Percentiles rank a stretch among this genome's conserved stretches.
phyloP scores from a whole-genome alignment of 2,113 vertebrate genomes.

The Dasypus novemcinctus region DNA sequence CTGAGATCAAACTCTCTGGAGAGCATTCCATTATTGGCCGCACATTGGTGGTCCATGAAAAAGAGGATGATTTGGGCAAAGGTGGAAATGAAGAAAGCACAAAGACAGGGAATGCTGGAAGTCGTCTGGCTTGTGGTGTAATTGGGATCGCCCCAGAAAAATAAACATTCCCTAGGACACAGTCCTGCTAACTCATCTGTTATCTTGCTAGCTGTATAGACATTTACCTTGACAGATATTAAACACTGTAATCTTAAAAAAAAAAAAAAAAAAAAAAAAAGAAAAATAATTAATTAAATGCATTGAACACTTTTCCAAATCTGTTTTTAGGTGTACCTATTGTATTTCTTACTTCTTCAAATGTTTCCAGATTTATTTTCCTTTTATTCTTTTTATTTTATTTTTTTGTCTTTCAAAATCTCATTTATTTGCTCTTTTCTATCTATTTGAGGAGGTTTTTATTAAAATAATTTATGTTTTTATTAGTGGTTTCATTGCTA shows the following conservation, averaged over 20 bases:
- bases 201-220: slow-evolving; percentile 49
- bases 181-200: slow-evolving; percentile 18
- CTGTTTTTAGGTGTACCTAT: background rate
- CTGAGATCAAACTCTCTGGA: slow-evolving; percentile 84
- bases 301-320: background rate
- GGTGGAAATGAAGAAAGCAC: slow-evolving; percentile 92
- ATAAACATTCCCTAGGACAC: slow-evolving; percentile 53
- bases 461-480: background rate
- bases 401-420: background rate
- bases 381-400: background rate
- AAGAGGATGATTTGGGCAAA: slow-evolving; percentile 93
- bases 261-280: no score
- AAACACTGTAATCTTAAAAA: slow-evolving; percentile 65
- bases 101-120: slow-evolving; percentile 94
- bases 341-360: background rate
- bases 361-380: background rate
- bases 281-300: background rate
- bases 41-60: slow-evolving; percentile 97
- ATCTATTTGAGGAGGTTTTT: background rate
- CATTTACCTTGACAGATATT: slow-evolving; percentile 59
- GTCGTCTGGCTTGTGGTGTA: slow-evolving; percentile 94
- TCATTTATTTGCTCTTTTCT: background rate
- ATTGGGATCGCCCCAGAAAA: slow-evolving; percentile 89
- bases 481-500: background rate
- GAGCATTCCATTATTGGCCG: slow-evolving; percentile 89